Evolutionary conservation across 2,888 invertebrate genomes (phyloP), one percentile per base, ranked within the genome.

Genomic region (Mamestra brassicae): DNA sequence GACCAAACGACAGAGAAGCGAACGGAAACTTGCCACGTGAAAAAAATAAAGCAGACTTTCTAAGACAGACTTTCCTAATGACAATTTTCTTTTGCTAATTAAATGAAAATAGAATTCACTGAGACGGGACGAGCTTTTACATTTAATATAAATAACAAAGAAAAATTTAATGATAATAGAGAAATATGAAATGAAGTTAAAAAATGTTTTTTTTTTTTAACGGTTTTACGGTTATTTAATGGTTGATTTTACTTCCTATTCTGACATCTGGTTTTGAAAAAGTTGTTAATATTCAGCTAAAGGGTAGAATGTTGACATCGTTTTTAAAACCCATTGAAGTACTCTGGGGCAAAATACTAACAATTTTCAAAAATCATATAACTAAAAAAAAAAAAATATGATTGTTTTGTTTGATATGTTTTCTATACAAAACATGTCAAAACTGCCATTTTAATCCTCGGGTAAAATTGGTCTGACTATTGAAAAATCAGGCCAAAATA

Each of bases 71-170:
- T 17, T 34, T 42, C 34, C 11, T 42, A 15, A 50, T 47, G 42
- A 42, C 1, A 71, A 55, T 76, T 76, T 78, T 62, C 42, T 50
- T 50, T 36, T 11, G 11, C 17, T 71, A 71, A 78, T 62, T 26
- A 26, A 71, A 78, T 8, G 4, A 57, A 45, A 79, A 71, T 26
- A n/a, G 2, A n/a, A 15, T 70, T 54, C 34, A 2, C 0, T 15
- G 6, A 61, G 34, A 47, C 26, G 7, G 4, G 15, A 6, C 4
- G 34, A 54, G 5, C 13, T 15, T 13, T 45, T 17, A 45, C 47
- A 11, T 26, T 67, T 11, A 47, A 65, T 15, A 57, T 54, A 60
- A 58, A 42, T 45, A 52, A 60, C 11, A 1, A 54, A 26, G 36
- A 47, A 36, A 17, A 4, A 38, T 52, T 38, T 8, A n/a, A 8